A percentile compares a stretch with the other conserved stretches of the same genome.
Evolutionary conservation across 2,888 invertebrate genomes (phyloP).

Genomic region (Heliconius charithonia): DNA sequence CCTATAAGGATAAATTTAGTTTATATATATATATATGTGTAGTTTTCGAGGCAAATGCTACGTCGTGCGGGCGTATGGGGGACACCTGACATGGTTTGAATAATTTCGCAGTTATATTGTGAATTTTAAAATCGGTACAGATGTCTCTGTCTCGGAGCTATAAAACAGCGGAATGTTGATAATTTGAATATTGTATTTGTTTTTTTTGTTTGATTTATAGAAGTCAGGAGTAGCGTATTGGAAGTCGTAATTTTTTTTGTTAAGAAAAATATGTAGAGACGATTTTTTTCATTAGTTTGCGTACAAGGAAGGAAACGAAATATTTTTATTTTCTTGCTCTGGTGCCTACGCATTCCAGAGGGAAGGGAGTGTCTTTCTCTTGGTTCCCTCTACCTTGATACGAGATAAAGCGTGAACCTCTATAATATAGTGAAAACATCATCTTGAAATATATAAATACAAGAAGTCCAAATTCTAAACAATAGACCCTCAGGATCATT

Average conservation of each 20-base stretch:
- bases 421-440: not conserved
- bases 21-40: constrained; percentile 48
- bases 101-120: constrained; percentile 74
- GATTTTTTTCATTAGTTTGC: not conserved
- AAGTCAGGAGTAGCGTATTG: not conserved
- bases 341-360: too few species aligned
- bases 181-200: constrained; percentile 49
- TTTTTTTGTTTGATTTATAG: constrained; percentile 17
- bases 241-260: not conserved
- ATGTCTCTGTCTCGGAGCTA: constrained; percentile 62
- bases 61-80: constrained; percentile 64
- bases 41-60: constrained; percentile 37
- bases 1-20: constrained; percentile 46
- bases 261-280: not conserved
- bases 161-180: constrained; percentile 59
- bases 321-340: too few species aligned
- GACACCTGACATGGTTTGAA: constrained; percentile 77
- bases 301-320: too few species aligned
- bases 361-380: too few species aligned
- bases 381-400: too few species aligned
- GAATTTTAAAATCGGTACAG: constrained; percentile 71
- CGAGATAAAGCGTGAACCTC: not conserved
- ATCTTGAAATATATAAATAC: constrained; percentile 39
- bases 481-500: constrained; percentile 68
- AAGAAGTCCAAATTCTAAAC: constrained; percentile 52